Evolutionary conservation across 2,113 vertebrate genomes (phyloP).

Genomic region (Melanostigma gelatinosum): DNA sequence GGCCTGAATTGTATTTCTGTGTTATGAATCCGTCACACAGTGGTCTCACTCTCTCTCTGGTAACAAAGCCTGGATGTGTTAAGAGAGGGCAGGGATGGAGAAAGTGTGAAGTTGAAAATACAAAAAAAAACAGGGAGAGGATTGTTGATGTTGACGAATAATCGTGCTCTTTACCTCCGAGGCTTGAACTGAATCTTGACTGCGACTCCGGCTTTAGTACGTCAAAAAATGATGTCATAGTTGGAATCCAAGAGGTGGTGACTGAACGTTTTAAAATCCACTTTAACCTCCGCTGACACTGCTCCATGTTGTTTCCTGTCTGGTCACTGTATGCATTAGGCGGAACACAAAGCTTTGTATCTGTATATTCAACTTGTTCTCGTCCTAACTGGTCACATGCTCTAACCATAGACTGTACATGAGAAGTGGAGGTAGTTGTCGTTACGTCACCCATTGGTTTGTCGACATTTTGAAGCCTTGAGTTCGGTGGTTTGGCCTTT

Average conservation of each 20-base stretch:
- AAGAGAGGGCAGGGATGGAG: constrained; percentile 52
- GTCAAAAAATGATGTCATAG: constrained; percentile 10
- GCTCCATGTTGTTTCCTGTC: too few relatives aligned
- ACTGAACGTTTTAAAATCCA: not conserved
- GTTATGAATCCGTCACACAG: constrained; percentile 40
- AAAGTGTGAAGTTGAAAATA: constrained; percentile 56
- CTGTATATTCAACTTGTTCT: not conserved
- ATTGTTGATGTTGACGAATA: constrained; percentile 28
- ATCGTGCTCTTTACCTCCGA: constrained; percentile 22
- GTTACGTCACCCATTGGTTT: too few relatives aligned
- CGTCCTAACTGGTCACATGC: not conserved
- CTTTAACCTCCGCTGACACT: not conserved
- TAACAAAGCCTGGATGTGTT: constrained; percentile 26
- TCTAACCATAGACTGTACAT: too few relatives aligned
- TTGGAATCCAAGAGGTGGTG: not conserved
- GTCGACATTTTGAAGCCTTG: too few relatives aligned
- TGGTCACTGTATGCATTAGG: too few relatives aligned
- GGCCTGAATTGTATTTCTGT: constrained; percentile 49
- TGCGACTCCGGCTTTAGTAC: not conserved
- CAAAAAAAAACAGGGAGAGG: constrained; percentile 31
- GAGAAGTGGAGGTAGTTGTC: too few relatives aligned
- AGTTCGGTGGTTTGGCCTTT: too few relatives aligned
- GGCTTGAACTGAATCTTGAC: not conserved
- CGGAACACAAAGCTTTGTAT: too few relatives aligned
- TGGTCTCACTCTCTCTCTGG: not conserved